Evolutionary conservation across 1,140 invertebrate species (phyloP).

Genomic region (Parasteatoda tepidariorum): DNA sequence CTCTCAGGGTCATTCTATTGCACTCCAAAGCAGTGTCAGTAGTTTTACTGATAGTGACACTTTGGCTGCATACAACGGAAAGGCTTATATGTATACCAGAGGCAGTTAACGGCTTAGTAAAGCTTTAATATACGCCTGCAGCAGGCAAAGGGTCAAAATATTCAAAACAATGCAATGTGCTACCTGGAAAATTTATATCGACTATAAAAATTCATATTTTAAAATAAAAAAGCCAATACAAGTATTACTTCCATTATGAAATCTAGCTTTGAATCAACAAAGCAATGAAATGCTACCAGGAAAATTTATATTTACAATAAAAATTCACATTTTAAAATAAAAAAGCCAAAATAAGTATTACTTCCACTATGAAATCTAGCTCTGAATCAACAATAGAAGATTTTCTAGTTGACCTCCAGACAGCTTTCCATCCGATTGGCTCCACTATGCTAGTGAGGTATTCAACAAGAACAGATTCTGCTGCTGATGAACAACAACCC

Average conservation of each 20-base stretch:
- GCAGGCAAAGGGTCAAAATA: too few relatives aligned
- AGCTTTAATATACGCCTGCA: too few relatives aligned
- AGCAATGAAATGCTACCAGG: too few relatives aligned
- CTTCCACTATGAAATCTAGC: conserved; percentile 63
- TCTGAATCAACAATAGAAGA: conserved; percentile 28
- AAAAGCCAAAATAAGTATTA: conserved; percentile 49
- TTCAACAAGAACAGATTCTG: conserved; percentile 48
- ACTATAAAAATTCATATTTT: too few relatives aligned
- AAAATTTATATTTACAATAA: not conserved
- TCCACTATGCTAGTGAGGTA: conserved; percentile 63
- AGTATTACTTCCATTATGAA: not conserved
- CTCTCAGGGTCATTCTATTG: too few relatives aligned
- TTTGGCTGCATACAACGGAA: too few relatives aligned
- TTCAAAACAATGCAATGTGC: not conserved
- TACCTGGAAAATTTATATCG: not conserved
- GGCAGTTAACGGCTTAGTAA: too few relatives aligned
- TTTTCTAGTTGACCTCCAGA: conserved; percentile 62
- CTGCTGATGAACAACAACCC: not conserved
- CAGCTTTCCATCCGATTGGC: conserved; percentile 64
- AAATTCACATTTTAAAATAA: not conserved
- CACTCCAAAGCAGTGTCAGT: too few relatives aligned
- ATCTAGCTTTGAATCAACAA: too few relatives aligned
- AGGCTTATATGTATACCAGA: too few relatives aligned
- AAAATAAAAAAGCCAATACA: not conserved
- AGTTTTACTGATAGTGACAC: too few relatives aligned